Evolutionary conservation across 1,140 invertebrate genomes (phyloP).

Genomic region (Lepidurus apus): DNA sequence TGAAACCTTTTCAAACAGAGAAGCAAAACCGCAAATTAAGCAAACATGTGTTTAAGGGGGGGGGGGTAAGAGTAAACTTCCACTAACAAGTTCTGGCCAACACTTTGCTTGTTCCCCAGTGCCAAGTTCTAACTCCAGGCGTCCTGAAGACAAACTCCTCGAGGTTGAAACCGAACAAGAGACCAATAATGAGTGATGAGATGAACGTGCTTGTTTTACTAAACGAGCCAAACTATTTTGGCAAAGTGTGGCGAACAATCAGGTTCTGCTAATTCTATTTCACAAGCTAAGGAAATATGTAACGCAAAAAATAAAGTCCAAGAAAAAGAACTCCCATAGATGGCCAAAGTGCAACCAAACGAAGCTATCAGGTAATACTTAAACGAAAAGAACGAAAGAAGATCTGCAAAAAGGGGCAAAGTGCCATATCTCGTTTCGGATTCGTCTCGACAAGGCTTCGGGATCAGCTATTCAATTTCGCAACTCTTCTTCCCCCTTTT

Average conservation of each 20-base stretch:
- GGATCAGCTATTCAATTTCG: constrained; percentile 12
- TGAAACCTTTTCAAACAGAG: constrained; percentile 11
- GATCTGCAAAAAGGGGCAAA: background rate
- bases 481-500: background rate
- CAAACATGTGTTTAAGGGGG: background rate
- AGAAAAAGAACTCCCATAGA: too few species aligned
- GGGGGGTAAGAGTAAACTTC: too few species aligned
- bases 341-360: too few species aligned
- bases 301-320: too few species aligned
- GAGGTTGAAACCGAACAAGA: background rate
- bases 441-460: background rate
- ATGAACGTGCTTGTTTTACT: constrained; percentile 22
- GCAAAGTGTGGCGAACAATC: background rate
- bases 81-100: too few species aligned
- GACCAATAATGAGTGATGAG: constrained; percentile 1
- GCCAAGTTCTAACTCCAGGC: background rate
- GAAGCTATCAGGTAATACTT: too few species aligned
- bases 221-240: background rate
- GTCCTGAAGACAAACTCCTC: background rate
- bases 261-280: too few species aligned
- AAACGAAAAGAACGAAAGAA: too few species aligned
- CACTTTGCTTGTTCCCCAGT: background rate
- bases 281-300: too few species aligned
- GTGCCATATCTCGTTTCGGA: background rate
- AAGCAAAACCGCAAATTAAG: background rate